Base-by-base conservation (phyloP, 2,113 vertebrate species). In the Mystacornis crossleyi region DNA sequence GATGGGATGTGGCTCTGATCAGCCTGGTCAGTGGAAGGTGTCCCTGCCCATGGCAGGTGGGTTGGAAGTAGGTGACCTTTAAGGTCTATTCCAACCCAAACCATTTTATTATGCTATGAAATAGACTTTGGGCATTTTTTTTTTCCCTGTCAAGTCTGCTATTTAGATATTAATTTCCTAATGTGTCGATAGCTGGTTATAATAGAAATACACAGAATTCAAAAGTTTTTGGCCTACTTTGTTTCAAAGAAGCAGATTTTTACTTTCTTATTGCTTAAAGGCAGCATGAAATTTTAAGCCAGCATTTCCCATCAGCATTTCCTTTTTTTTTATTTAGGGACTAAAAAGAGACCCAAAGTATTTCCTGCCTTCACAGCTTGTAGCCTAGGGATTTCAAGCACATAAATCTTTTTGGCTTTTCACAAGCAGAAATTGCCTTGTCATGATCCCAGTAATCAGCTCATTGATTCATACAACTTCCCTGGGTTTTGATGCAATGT, bases 331-430 rank as follows among this genome's bases (percentile, higher is more conserved):
- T 78, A 34, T 86, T 93, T 81, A 57, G 42, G 71, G 53, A 72
- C 61, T 74, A 89, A 50, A 14, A 78, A 86, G n/a, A 84, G n/a
- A 24, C 33, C 24, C 10, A 18, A 83, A 81, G 33, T 83, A 92
- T 91, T 95, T 94, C 90, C 51, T 96, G 81, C 55, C 43, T 81
- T 96, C 93, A 78, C 64, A 81, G 85, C 33, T 88, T 93, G 47
- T 66, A 77, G 28, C n/a, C 31, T 60, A 64, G 19, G 28, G 75
- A 43, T 77, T 91, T 90, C 28, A 77, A 88, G 14, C 9, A 71
- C 33, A 62, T 81, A 95, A 93, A 90, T 92, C 42, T 47, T 69
- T 70, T 60, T 25, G n/a, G 40, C 16, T 78, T 89, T 86, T 60
- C 77, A 86, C 61, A 48, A 80, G 45, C 9, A 86, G 60, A 81